phyloP scores from a whole-genome alignment of 2,888 invertebrate genomes.

The Gnatocerus cornutus region DNA sequence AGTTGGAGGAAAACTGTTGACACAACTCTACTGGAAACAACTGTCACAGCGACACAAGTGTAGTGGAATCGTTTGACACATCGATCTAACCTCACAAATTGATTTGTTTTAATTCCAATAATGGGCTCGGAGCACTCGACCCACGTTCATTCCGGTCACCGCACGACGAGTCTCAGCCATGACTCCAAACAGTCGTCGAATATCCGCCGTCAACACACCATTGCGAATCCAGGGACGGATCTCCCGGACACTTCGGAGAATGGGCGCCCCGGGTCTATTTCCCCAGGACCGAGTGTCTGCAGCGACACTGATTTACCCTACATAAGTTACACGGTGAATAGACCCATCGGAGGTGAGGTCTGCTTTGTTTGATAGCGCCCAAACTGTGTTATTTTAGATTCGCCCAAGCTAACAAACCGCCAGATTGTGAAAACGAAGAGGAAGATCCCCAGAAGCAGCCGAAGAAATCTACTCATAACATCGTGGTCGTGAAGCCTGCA shows the following conservation, averaged over 20 bases:
- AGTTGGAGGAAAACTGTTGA: background rate
- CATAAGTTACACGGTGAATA: conserved; percentile 91
- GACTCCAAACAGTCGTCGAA: conserved; percentile 56
- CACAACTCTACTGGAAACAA: too few relatives aligned
- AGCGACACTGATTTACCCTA: conserved; percentile 93
- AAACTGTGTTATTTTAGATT: conserved; percentile 74
- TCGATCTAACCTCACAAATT: too few relatives aligned
- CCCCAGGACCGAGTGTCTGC: conserved; percentile 91
- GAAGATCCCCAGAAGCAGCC: conserved; percentile 70
- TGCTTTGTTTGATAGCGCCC: background rate
- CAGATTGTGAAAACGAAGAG: conserved; percentile 66
- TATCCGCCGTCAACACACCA: conserved; percentile 69
- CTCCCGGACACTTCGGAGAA: conserved; percentile 61
- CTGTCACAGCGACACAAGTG: too few relatives aligned
- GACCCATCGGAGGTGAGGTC: conserved; percentile 85
- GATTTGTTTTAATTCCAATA: conserved; percentile 37
- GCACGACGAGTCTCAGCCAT: conserved; percentile 61
- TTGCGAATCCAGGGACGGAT: conserved; percentile 67
- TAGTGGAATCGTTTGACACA: too few relatives aligned
- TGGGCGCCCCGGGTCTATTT: conserved; percentile 81
- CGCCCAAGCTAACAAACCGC: conserved; percentile 84
- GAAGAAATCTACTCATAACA: conserved; percentile 78
- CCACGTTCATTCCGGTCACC: conserved; percentile 56
- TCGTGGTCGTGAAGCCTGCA: conserved; percentile 87
- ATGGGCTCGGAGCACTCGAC: conserved; percentile 71